These are phyloP conservation scores for Polia nebulosa DNA, from an alignment of 2,888 invertebrate genomes.

Conservation along the genomic window DNA sequence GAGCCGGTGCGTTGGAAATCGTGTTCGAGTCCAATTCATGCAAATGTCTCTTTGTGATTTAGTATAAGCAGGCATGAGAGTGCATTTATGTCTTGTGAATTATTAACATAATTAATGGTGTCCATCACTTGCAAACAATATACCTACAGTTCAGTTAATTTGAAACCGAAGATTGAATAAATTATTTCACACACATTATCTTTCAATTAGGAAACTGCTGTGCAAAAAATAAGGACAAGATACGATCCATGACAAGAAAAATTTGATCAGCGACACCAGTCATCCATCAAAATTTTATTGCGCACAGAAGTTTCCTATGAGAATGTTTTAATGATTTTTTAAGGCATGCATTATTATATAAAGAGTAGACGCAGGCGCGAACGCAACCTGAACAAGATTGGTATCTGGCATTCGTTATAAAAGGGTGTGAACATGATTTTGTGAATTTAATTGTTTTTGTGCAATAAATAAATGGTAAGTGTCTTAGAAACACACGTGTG, in stretches of 20 bases:
- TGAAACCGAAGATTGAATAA: not conserved
- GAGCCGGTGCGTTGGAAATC: slow-evolving; percentile 53
- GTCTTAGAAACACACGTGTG: too few species aligned
- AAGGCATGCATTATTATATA: slow-evolving; percentile 30
- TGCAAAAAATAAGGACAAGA: slow-evolving; percentile 49
- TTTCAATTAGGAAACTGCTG: slow-evolving; percentile 5
- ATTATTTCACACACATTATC: not conserved
- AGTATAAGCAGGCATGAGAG: slow-evolving; percentile 51
- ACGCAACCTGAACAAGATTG: slow-evolving; percentile 3
- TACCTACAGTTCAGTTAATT: not conserved
- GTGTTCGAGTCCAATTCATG: slow-evolving; percentile 49
- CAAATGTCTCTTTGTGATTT: slow-evolving; percentile 47
- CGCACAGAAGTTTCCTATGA: slow-evolving; percentile 54
- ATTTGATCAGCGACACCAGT: slow-evolving; percentile 54
- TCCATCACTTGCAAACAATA: slow-evolving; percentile 11
- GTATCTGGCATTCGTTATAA: not conserved
- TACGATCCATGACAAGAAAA: slow-evolving; percentile 36
- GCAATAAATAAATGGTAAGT: too few species aligned
- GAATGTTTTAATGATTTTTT: slow-evolving; percentile 43
- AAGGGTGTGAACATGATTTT: slow-evolving; percentile 12
- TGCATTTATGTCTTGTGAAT: slow-evolving; percentile 61
- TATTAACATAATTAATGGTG: slow-evolving; percentile 62
- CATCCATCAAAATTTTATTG: slow-evolving; percentile 62
- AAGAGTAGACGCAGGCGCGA: slow-evolving; percentile 20
- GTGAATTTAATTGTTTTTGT: slow-evolving; percentile 1